These are phyloP conservation scores for Drosophila prosaltans DNA, from an alignment of 1,140 invertebrate genomes.

Conservation along the genomic window DNA sequence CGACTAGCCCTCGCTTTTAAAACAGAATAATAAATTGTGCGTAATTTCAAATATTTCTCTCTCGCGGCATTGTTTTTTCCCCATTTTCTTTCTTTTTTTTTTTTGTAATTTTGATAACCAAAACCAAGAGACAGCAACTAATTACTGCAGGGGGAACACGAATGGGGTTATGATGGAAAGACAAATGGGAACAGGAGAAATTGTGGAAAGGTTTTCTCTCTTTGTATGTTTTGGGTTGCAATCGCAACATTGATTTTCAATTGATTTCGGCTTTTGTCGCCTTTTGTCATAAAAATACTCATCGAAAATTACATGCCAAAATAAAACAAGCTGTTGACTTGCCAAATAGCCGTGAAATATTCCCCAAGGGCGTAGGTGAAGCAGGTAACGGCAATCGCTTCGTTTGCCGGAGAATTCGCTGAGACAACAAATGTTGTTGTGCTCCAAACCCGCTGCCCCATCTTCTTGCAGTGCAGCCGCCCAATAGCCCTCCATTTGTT, in stretches of 20 bases:
- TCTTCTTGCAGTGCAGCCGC: constrained; percentile 7
- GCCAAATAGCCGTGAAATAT: constrained; percentile 82
- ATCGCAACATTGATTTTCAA: constrained; percentile 74
- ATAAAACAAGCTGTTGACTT: constrained; percentile 81
- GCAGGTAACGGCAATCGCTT: constrained; percentile 80
- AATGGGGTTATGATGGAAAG: constrained; percentile 5
- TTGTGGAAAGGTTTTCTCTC: not conserved
- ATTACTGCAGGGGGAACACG: constrained; percentile 27
- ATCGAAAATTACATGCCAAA: constrained; percentile 75
- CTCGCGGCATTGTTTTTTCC: constrained; percentile 19
- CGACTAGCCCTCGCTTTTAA: constrained; percentile 32
- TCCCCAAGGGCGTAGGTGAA: constrained; percentile 76
- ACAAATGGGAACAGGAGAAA: not conserved
- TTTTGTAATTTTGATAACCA: constrained; percentile 8
- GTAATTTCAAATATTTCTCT: constrained; percentile 56
- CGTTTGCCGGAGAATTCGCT: constrained; percentile 65
- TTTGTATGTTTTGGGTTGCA: constrained; percentile 6
- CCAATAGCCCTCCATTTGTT: constrained; percentile 41
- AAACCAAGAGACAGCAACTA: constrained; percentile 31
- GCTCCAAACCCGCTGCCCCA: not conserved
- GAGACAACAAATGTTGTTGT: constrained; percentile 74
- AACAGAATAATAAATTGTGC: constrained; percentile 68
- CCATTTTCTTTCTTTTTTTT: not conserved
- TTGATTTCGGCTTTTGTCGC: constrained; percentile 72
- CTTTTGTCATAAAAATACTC: constrained; percentile 74